A percentile compares a stretch with the other conserved stretches of the same genome.
Conservation (phyloP, 2,888 invertebrate species). For the Andrena dorsata region DNA sequence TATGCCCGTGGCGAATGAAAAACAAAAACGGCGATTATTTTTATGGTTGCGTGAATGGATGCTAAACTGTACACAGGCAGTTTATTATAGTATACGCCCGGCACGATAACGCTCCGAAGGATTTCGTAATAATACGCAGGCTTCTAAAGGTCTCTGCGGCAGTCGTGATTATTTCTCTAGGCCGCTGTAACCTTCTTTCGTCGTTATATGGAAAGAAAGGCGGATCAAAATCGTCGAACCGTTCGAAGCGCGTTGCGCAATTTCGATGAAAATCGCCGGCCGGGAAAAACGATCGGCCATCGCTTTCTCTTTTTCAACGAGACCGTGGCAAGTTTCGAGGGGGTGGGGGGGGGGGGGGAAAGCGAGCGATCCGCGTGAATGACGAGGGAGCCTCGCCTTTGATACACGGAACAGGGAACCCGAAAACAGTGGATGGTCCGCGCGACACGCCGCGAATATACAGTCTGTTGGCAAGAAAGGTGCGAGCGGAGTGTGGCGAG, state of each 20-base stretch:
- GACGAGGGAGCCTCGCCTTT: conserved; percentile 1
- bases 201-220: not conserved
- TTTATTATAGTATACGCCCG: conserved; percentile 23
- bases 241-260: not conserved
- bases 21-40: conserved; percentile 62
- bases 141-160: conserved; percentile 22
- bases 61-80: conserved; percentile 22
- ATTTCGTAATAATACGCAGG: conserved; percentile 43
- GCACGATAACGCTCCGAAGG: conserved; percentile 24
- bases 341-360: conserved; percentile 1
- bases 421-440: not conserved
- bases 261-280: not conserved
- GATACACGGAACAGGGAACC: not conserved
- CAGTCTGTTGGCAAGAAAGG: conserved; percentile 36
- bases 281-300: conserved; percentile 4
- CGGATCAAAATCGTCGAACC: not conserved
- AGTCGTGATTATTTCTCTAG: conserved; percentile 21
- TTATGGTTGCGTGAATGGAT: conserved; percentile 58
- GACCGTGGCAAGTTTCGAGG: not conserved
- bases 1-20: conserved; percentile 45
- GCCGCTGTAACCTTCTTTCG: conserved; percentile 5
- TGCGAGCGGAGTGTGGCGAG: conserved; percentile 25
- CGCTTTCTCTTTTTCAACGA: conserved; percentile 19
- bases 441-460: conserved; percentile 9
- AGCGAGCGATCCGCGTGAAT: not conserved